phyloP scores from a whole-genome alignment of 2,113 vertebrate genomes.

The Hemiscyllium ocellatum region DNA sequence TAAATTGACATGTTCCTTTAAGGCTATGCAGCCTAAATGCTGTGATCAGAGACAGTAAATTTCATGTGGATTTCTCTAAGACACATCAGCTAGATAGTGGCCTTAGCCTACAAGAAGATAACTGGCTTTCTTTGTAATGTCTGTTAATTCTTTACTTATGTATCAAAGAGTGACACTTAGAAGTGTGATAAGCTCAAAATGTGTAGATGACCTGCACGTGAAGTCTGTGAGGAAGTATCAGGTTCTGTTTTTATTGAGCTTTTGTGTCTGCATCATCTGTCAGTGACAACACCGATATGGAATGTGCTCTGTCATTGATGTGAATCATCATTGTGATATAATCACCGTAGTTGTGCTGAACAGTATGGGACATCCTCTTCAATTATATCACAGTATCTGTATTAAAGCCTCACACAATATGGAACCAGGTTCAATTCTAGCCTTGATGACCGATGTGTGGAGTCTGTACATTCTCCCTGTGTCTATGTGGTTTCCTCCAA shows the following conservation, averaged over 20 bases:
- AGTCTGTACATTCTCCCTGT: too few species aligned
- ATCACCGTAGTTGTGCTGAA: neutral
- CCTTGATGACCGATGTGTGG: too few species aligned
- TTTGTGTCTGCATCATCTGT: neutral
- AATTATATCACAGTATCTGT: neutral
- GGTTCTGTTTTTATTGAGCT: neutral
- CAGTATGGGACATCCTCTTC: neutral
- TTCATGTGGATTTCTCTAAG: neutral
- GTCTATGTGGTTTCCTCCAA: too few species aligned
- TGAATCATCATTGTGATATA: neutral
- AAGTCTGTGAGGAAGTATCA: neutral
- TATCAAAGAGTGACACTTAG: neutral
- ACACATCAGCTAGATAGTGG: neutral
- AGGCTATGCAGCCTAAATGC: neutral
- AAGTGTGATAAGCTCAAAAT: neutral
- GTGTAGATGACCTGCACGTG: neutral
- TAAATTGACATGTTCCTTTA: neutral
- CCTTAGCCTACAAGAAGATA: neutral
- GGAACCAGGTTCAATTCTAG: too few species aligned
- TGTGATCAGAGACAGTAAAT: neutral
- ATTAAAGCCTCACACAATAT: neutral
- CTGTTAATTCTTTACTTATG: neutral
- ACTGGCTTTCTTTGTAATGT: neutral
- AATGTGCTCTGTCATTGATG: neutral
- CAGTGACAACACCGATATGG: neutral